Base-by-base conservation (phyloP, 1,140 invertebrate genomes). In the Halotydeus destructor region DNA sequence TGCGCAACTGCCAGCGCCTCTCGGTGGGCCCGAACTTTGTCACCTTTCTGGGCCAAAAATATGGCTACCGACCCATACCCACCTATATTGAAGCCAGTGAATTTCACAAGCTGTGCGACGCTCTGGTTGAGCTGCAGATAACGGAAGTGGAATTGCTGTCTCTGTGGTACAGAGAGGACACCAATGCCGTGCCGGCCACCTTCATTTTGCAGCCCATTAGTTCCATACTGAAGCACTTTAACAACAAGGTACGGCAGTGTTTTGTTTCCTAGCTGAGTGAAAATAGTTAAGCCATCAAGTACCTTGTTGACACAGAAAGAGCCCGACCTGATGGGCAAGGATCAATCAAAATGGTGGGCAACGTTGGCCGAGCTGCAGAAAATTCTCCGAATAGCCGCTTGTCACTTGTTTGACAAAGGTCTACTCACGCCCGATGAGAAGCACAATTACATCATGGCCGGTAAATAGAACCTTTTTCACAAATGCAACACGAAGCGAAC, bases 391-490 rank as follows among this genome's bases (percentile, higher is more conserved):
- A 96, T 93, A 64, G 81, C 85, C 0, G 76, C 86, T 0, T 71
- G 75, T 21, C 81, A 81, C 2, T 64, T 93, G 11, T 82, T 72
- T 51, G 76, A 79, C 36, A 66, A 69, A 48, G 82, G 78, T 3
- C 83, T 80, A 61, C 78, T 97, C 54, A 76, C 78, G 53, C 75
- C 84, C 51, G 86, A 94, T 35, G 76, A 77, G 12, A 89, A 88
- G 72, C 89, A 97, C 52, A 94, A 94, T 60, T 97, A 94, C 60
- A 93, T 91, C 54, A 96, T 96, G 89, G 94, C 89, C 43, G 86
- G 85, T 93, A 67, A 60, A 45, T 39, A 14, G 4, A 38, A 36
- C 38, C 8, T 6, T 49, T 26, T 44, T 16, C 30, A 12, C 14
- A 34, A 24, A 28, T n/a, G n/a, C n/a, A n/a, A n/a, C n/a, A n/a